Conservation (phyloP, 2,113 vertebrate genomes). For the Syngnathus typhle region DNA sequence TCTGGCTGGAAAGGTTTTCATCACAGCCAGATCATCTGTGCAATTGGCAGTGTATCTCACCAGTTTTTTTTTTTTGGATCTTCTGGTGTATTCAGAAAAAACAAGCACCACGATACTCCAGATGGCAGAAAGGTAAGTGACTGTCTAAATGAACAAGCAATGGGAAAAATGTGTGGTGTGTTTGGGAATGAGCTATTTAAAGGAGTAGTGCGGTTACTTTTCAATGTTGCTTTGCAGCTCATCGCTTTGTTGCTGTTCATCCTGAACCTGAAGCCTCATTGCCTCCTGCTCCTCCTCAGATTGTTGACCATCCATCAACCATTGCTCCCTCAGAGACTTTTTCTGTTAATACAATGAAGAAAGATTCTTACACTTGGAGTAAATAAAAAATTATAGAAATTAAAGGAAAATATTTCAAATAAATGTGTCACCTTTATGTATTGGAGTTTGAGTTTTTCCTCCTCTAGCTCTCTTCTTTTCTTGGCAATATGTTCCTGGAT, state of each 20-base stretch:
- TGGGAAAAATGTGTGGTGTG: too few species aligned
- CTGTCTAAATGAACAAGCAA: too few species aligned
- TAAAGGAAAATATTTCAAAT: too few species aligned
- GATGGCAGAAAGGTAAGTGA: too few species aligned
- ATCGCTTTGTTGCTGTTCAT: slow-evolving; percentile 77
- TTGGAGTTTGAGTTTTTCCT: slow-evolving; percentile 90
- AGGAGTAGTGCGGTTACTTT: slow-evolving; percentile 68
- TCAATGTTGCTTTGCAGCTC: slow-evolving; percentile 79
- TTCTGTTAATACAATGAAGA: slow-evolving; percentile 71
- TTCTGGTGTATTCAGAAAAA: too few species aligned
- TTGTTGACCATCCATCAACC: slow-evolving; percentile 88
- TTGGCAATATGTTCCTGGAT: slow-evolving; percentile 89
- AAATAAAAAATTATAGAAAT: neutral
- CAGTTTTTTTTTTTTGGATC: too few species aligned
- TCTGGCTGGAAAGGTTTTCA: too few species aligned
- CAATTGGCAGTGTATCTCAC: too few species aligned
- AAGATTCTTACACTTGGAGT: neutral
- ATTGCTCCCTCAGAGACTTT: slow-evolving; percentile 88
- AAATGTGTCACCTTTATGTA: slow-evolving; percentile 80
- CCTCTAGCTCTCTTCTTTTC: slow-evolving; percentile 86
- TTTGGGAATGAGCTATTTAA: neutral
- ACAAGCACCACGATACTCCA: too few species aligned
- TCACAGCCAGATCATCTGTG: too few species aligned
- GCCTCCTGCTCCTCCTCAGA: slow-evolving; percentile 84
- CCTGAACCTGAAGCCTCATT: slow-evolving; percentile 78